Conservation (phyloP, 2,888 invertebrate genomes). For the Galeruca laticollis region DNA sequence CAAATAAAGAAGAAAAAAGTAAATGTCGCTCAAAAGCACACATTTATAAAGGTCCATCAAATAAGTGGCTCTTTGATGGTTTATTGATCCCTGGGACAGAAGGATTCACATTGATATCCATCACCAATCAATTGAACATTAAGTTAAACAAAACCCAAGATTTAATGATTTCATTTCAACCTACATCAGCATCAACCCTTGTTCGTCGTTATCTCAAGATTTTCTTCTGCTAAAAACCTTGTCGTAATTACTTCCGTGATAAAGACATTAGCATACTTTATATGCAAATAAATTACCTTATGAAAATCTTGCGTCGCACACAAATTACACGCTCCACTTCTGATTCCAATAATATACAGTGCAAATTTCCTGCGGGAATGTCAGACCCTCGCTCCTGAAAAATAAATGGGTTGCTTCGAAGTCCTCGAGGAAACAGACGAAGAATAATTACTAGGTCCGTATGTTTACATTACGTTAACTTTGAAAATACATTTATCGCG, state of each 20-base stretch:
- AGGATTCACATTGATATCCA: too few relatives aligned
- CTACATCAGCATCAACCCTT: too few relatives aligned
- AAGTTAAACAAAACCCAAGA: too few relatives aligned
- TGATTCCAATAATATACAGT: slow-evolving; percentile 14
- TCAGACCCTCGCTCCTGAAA: not conserved
- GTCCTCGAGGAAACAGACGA: not conserved
- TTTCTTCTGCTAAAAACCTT: not conserved
- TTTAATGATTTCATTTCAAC: too few relatives aligned
- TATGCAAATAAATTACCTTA: not conserved
- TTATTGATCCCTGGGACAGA: too few relatives aligned
- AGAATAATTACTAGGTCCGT: slow-evolving; percentile 3
- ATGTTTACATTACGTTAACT: not conserved
- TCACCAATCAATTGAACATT: too few relatives aligned
- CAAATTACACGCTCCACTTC: slow-evolving; percentile 14
- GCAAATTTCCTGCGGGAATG: slow-evolving; percentile 9
- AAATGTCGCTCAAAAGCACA: too few relatives aligned
- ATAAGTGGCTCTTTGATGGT: too few relatives aligned
- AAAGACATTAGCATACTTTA: not conserved
- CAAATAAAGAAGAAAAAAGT: too few relatives aligned
- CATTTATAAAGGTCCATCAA: too few relatives aligned
- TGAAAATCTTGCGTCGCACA: not conserved
- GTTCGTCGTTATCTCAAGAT: too few relatives aligned
- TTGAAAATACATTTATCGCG: not conserved
- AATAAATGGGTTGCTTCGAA: not conserved
- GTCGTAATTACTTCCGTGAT: not conserved